Evolutionary conservation across 2,888 invertebrate genomes (phyloP), one percentile per base, ranked within the genome.

Genomic region (Formica aserva): DNA sequence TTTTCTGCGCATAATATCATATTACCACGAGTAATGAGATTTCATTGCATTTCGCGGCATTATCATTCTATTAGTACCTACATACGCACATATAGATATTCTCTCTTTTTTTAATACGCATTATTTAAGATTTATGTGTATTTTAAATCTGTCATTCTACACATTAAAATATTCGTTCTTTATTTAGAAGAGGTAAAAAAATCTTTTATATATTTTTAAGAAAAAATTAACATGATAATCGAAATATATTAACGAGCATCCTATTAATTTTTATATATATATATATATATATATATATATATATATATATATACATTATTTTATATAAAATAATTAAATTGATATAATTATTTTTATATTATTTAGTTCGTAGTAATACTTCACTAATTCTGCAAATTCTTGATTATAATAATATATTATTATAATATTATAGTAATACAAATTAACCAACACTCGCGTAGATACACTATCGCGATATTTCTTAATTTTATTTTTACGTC

Each of bases 1-100:
- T 76, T 74, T 76, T 57, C 74, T 66, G 57, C 62, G 63, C 71
- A 67, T 84, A 86, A 86, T 86, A 84, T 84, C 84, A 60, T 60
- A 57, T 84, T 86, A 84, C 85, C 76, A 32, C 60, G 63, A 60
- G 72, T 84, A 86, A 84, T 86, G 76, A 84, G 75, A 86, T 84
- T 82, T 84, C 84, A 84, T 48, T 80, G 55, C 65, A 80, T 63
- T 72, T 83, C 80, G 72, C 71, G 48, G 6, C 45, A 69, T 84
- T 80, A 85, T 81, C 75, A 80, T 80, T 80, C 78, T 71, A 78
- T 71, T 72, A 60, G 18, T 57, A 69, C 8, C 45, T 57, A 57
- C 22, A 18, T 62, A 32, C 13, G 26, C 45, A 45, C 8, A 29
- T 77, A 11, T 26, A 55, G 13, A 4, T 45, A 45, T 41, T 41